Evolutionary conservation across 2,888 invertebrate genomes (phyloP).

Genomic region (Caenorhabditis sp.): DNA sequence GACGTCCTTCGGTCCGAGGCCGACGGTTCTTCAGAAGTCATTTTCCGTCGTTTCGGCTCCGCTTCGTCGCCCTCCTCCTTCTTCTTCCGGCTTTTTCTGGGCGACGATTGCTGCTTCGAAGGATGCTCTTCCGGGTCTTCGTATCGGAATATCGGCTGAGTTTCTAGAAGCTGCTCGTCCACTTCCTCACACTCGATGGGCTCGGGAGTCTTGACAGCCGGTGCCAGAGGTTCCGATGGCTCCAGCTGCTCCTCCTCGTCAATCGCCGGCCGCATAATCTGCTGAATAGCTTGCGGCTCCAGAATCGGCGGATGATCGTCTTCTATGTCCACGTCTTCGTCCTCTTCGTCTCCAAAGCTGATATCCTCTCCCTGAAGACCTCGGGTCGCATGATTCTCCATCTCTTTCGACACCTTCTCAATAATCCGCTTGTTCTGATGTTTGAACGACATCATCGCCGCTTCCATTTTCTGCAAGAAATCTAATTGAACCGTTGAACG

Average conservation of each 20-base stretch:
- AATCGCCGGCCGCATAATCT: too few species aligned
- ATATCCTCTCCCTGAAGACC: neutral
- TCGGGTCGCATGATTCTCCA: too few species aligned
- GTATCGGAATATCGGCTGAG: too few species aligned
- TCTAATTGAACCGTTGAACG: neutral
- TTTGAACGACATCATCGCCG: conserved; percentile 8
- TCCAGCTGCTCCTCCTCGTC: too few species aligned
- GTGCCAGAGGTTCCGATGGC: too few species aligned
- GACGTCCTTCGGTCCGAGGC: conserved; percentile 16
- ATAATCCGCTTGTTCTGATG: neutral
- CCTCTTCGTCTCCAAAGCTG: neutral
- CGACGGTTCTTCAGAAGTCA: neutral
- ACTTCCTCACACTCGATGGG: too few species aligned
- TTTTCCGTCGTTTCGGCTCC: neutral
- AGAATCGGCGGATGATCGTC: too few species aligned
- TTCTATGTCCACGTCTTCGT: neutral
- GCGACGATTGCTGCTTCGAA: neutral
- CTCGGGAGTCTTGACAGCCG: too few species aligned
- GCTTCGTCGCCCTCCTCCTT: neutral
- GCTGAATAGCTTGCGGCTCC: too few species aligned
- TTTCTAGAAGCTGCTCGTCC: too few species aligned
- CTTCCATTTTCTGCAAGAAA: conserved; percentile 37
- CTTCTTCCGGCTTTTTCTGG: conserved; percentile 1
- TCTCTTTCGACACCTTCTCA: neutral
- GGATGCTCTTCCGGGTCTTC: too few species aligned